Evolutionary conservation across 2,888 invertebrate species (phyloP).

Genomic region (Pedicia rivosa): DNA sequence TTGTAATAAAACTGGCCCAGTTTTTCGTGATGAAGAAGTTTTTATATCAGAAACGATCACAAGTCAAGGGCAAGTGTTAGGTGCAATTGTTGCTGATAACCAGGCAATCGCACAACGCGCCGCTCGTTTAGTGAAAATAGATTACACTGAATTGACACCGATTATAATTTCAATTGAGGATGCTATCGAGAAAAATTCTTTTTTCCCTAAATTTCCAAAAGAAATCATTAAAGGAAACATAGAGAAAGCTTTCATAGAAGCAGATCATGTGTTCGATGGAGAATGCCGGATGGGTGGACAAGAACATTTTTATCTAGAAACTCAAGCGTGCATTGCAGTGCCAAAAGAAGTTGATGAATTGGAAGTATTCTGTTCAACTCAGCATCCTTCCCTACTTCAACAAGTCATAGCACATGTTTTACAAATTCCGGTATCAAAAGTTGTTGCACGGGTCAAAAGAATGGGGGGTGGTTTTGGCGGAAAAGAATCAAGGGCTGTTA

Average conservation of each 20-base stretch:
- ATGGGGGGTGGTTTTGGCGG: slow-evolving; percentile 95
- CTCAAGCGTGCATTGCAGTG: slow-evolving; percentile 52
- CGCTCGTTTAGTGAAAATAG: slow-evolving; percentile 59
- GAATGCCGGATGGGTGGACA: slow-evolving; percentile 73
- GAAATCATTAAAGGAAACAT: slow-evolving; percentile 49
- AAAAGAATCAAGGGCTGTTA: slow-evolving; percentile 62
- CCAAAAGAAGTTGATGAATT: slow-evolving; percentile 73
- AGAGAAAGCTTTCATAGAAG: slow-evolving; percentile 44
- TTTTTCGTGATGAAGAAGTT: slow-evolving; percentile 68
- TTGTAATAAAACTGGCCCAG: slow-evolving; percentile 50
- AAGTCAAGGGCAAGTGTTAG: slow-evolving; percentile 68
- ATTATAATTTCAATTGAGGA: slow-evolving; percentile 79
- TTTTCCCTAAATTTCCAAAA: slow-evolving; percentile 41
- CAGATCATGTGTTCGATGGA: slow-evolving; percentile 63
- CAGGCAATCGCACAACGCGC: slow-evolving; percentile 70
- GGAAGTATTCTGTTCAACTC: slow-evolving; percentile 70
- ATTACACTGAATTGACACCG: slow-evolving; percentile 67
- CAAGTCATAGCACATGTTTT: slow-evolving; percentile 52
- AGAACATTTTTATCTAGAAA: slow-evolving; percentile 95
- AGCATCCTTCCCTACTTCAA: slow-evolving; percentile 64
- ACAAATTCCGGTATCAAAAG: slow-evolving; percentile 52
- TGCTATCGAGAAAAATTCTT: slow-evolving; percentile 63
- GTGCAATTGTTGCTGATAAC: slow-evolving; percentile 62
- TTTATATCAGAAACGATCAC: slow-evolving; percentile 63
- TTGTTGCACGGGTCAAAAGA: slow-evolving; percentile 66